These are phyloP conservation scores for Leucophenga varia DNA, from an alignment of 1,140 invertebrate species.

Conservation along the genomic window DNA sequence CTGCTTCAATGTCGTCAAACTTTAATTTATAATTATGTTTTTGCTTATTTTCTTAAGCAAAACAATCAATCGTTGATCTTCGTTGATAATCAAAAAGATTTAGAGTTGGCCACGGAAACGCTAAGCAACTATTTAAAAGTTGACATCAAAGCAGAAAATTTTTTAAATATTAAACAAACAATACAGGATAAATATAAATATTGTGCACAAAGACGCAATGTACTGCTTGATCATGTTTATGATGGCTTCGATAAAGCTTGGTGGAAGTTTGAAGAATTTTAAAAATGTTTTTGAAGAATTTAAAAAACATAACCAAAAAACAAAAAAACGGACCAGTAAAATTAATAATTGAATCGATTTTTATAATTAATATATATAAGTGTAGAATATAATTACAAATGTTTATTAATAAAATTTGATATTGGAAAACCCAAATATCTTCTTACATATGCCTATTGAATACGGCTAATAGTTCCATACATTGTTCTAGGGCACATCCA, in stretches of 20 bases:
- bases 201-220: conserved; percentile 90
- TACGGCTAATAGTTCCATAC: no score
- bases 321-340: no score
- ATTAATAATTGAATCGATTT: no score
- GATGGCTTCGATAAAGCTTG: conserved; percentile 97
- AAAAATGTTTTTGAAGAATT: no score
- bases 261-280: conserved; percentile 91
- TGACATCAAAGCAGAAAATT: conserved; percentile 94
- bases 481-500: no score
- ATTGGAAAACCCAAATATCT: no score
- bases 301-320: no score
- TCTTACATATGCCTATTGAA: no score
- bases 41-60: conserved; percentile 95
- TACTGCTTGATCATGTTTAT: conserved; percentile 90
- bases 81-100: conserved; percentile 96
- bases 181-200: conserved; percentile 98
- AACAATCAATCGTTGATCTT: conserved; percentile 98
- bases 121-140: conserved; percentile 94
- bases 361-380: no score
- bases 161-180: conserved; percentile 96
- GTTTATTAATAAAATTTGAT: no score
- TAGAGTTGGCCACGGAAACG: conserved; percentile 93
- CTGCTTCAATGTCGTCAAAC: conserved; percentile 94
- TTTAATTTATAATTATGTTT: conserved; percentile 98
- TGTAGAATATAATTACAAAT: no score